These are phyloP conservation scores for Shinisaurus crocodilurus DNA, from an alignment of 2,113 vertebrate genomes.

Conservation along the genomic window DNA sequence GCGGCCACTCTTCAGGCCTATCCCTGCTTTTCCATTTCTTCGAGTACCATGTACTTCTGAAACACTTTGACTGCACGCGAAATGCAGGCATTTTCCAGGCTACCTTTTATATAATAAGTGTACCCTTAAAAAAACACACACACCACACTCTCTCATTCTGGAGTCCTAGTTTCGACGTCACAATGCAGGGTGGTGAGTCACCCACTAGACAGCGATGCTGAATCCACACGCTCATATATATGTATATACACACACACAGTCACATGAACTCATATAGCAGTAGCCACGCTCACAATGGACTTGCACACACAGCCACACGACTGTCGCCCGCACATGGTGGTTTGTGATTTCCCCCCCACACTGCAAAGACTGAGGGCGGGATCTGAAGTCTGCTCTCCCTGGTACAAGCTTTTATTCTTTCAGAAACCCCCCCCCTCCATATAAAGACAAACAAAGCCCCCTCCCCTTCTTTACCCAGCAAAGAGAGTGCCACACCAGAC, in stretches of 20 bases:
- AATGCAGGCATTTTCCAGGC: slow-evolving; percentile 1
- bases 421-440: neutral
- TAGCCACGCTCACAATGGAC: neutral
- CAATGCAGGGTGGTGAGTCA: slow-evolving; percentile 72
- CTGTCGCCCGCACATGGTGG: neutral
- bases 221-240: neutral
- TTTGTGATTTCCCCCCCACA: neutral
- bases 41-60: neutral
- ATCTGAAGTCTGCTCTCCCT: neutral
- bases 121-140: neutral
- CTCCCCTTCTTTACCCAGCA: neutral
- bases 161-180: slow-evolving; percentile 62
- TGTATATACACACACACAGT: neutral
- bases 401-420: neutral
- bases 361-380: neutral
- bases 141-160: slow-evolving; percentile 46
- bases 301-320: neutral
- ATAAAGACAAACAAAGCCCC: neutral
- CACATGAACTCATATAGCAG: neutral
- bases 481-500: neutral
- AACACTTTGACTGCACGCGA: neutral
- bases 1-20: neutral
- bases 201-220: slow-evolving; percentile 40
- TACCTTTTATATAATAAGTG: slow-evolving; percentile 18
- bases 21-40: neutral